phyloP scores from a whole-genome alignment of 2,113 vertebrate species.

The Microcebus ravelobensis region DNA sequence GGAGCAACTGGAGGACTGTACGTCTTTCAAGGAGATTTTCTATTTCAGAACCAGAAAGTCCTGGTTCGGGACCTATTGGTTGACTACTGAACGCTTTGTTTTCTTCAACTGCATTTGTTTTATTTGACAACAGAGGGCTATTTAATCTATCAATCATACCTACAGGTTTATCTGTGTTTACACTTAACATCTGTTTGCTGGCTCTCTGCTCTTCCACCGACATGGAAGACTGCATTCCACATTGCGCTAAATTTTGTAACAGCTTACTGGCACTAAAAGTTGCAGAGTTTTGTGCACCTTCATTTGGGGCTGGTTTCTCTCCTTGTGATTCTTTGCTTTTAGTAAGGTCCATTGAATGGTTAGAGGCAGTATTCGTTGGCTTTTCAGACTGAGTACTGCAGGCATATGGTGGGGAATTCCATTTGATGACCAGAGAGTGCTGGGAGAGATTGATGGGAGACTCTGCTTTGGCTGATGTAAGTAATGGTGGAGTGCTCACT shows the following conservation, averaged over 20 bases:
- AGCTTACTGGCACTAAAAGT: conserved; percentile 98
- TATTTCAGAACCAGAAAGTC: conserved; percentile 92
- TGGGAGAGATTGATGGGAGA: conserved; percentile 89
- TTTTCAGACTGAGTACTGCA: conserved; percentile 83
- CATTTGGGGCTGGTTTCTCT: conserved; percentile 87
- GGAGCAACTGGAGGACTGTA: conserved; percentile 95
- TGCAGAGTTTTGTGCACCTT: conserved; percentile 87
- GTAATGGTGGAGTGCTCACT: conserved; percentile 88
- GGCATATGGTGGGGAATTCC: conserved; percentile 82
- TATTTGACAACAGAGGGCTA: conserved; percentile 88
- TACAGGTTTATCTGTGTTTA: conserved; percentile 87
- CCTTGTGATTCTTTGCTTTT: conserved; percentile 86
- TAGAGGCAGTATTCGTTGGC: conserved; percentile 78
- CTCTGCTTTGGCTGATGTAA: conserved; percentile 83
- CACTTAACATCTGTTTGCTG: conserved; percentile 83
- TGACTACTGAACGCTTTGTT: conserved; percentile 85
- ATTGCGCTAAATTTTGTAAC: conserved; percentile 97
- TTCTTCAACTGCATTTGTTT: conserved; percentile 87
- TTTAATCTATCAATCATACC: conserved; percentile 90
- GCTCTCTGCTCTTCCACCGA: conserved; percentile 84
- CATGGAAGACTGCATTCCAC: conserved; percentile 87
- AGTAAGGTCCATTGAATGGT: conserved; percentile 87
- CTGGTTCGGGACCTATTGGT: conserved; percentile 82
- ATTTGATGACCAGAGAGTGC: conserved; percentile 84
- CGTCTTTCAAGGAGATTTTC: conserved; percentile 97